Percentiles rank a stretch among this genome's conserved stretches.
Evolutionary conservation across 2,797 vertebrate genomes (phyloP).

Genomic region (Florisuga fusca): DNA sequence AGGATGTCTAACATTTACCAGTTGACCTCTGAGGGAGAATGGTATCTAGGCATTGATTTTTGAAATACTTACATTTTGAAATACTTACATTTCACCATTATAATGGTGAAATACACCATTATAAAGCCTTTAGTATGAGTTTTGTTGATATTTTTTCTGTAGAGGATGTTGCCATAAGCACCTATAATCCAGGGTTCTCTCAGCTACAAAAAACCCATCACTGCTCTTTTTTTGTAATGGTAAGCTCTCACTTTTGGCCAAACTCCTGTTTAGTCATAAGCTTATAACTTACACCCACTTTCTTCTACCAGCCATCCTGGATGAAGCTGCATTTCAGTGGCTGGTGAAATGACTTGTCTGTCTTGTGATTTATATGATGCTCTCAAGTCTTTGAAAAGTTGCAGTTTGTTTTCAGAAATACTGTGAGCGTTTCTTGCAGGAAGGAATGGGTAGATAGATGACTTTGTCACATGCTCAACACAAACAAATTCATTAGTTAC

Average conservation of each 20-base stretch:
- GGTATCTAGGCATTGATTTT: background rate
- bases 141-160: background rate
- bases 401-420: background rate
- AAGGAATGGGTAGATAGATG: background rate
- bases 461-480: fast-evolving
- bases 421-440: fast-evolving
- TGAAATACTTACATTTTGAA: background rate
- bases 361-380: background rate
- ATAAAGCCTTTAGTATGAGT: background rate
- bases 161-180: background rate
- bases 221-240: background rate
- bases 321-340: background rate
- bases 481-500: background rate
- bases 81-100: background rate
- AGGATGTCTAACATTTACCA: background rate
- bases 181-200: background rate
- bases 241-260: background rate
- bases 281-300: background rate
- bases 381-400: background rate
- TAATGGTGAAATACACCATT: background rate
- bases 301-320: background rate
- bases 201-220: fast-evolving
- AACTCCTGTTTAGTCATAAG: background rate
- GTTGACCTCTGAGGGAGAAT: background rate
- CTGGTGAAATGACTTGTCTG: background rate